Base-by-base conservation (phyloP, 2,113 vertebrate species). In the Electrona antarctica region DNA sequence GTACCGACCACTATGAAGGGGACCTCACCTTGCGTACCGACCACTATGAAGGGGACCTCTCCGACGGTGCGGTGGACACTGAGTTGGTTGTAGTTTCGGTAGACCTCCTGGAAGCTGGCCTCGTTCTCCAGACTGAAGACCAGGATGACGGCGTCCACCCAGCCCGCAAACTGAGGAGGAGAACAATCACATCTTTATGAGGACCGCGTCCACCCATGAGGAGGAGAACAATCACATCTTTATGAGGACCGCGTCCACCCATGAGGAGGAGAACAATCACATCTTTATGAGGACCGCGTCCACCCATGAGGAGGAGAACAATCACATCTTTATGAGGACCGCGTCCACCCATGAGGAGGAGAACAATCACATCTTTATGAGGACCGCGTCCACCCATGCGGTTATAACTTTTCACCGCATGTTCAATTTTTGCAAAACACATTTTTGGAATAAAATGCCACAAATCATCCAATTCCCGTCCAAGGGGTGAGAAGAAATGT, bases 61-160 rank as follows among this genome's bases (percentile, higher is more conserved):
- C 79, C 67, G 51, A 94, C 28, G n/a, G 92, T 94, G 0, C 94
- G 93, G 70, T 96, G 93, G 78, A 89, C 70, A 4, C 92, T 86
- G 71, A 98, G 92, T 87, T 94, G 94, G 72, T 89, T 89, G 29
- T 97, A 96, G 70, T 95, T 92, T 80, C 84, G 95, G 59, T 94
- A 93, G 84, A 96, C 95, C 69, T 97, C 96, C 90, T 97, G 93
- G 74, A 98, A 99, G 79, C 96, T 99, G 89, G 91, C 86, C 84
- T 99, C 97, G 3, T 95, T 96, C 90, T 99, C 97, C 92, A 99
- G 91, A 88, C 97, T 99, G 87, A 98, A 99, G 81, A 99, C 97
- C 77, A 99, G 92, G 90, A 99, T 93, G 65, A 97, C 93, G 3
- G 95, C 97, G 54, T 98, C 97, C 51, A 95, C 95, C 97, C 97